Conservation (phyloP, 2,113 vertebrate genomes). For the Piaya cayana region DNA sequence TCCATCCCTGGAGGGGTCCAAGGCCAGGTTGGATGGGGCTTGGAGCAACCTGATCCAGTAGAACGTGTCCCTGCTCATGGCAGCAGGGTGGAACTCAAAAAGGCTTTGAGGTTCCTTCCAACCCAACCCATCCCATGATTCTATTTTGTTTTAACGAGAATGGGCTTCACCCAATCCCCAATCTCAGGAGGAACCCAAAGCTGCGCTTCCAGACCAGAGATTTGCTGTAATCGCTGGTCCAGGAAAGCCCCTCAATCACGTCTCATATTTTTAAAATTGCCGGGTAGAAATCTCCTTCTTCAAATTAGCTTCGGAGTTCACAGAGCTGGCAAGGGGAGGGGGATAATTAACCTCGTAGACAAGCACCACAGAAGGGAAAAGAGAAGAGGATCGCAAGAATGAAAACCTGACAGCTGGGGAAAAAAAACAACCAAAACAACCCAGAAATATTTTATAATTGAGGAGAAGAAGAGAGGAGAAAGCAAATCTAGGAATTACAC, state of each 20-base stretch:
- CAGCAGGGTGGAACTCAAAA: too few species aligned
- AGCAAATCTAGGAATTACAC: neutral
- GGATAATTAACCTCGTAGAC: neutral
- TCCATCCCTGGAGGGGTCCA: too few species aligned
- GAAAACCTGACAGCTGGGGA: conserved; percentile 30
- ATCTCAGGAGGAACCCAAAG: neutral
- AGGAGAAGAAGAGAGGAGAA: neutral
- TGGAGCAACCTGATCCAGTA: too few species aligned
- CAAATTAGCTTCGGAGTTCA: conserved; percentile 33
- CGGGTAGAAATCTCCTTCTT: neutral
- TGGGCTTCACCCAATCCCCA: neutral
- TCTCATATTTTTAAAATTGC: conserved; percentile 10
- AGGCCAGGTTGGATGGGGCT: too few species aligned
- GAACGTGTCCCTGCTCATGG: too few species aligned
- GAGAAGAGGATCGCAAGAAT: neutral
- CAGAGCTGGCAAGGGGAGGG: conserved; percentile 37
- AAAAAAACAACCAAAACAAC: too few species aligned
- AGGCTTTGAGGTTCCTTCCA: too few species aligned
- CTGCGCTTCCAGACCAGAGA: neutral
- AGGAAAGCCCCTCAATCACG: conserved; percentile 51
- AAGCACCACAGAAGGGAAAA: conserved; percentile 31
- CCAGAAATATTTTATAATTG: neutral
- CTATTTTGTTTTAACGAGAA: neutral
- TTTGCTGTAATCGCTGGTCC: neutral
- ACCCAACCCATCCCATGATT: too few species aligned